Evolutionary conservation across 35 echinoderm and acorn worm species (phyloP), one percentile per base, ranked within the genome.

Genomic region (Patiria miniata): DNA sequence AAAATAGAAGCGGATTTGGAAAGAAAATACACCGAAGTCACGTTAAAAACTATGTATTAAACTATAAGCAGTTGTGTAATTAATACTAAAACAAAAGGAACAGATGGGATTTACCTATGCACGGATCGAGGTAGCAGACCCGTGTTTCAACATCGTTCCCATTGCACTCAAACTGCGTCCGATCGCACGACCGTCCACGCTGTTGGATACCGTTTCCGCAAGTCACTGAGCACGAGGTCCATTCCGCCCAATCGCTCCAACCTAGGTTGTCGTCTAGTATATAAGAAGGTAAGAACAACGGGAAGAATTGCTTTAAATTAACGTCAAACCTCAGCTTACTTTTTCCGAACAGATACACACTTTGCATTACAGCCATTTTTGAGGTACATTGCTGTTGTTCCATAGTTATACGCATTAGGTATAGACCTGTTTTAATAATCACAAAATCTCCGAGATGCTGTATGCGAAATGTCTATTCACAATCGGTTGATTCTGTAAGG

Each of bases 221-320:
- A 1, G 96, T 87, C 17, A 84, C 65, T 40, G 93, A 92, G 33
- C 92, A 95, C 10, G 86, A 84, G 9, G 96, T 99, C 96, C 96
- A 99, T 15, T 89, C 93, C 0, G 96, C 91, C 96, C 96, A 99
- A 8, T 88, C 89, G 83, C 96, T 92, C 96, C 96, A 99, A 8
- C 92, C 96, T 39, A 90, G 51, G 18, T 89, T 91, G 26, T 91
- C 78, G 81, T 95, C 88, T 78, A 23, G 34, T 73, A 60, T 8
- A 60, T 47, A 12, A 47, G 42, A 4, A 47, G 12, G 12, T 47
- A 47, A 47, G 12, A 12, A 12, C 4, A 47, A 47, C 42, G 42
- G 4, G 42, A 12, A 12, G 7, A 76, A 8, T 33, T 17, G 42
- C 42, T 47, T 47, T 47, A 47, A 8, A 6, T 47, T 47, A 4